phyloP scores from a whole-genome alignment of 2,113 vertebrate genomes.

The Charadrius vociferus region DNA sequence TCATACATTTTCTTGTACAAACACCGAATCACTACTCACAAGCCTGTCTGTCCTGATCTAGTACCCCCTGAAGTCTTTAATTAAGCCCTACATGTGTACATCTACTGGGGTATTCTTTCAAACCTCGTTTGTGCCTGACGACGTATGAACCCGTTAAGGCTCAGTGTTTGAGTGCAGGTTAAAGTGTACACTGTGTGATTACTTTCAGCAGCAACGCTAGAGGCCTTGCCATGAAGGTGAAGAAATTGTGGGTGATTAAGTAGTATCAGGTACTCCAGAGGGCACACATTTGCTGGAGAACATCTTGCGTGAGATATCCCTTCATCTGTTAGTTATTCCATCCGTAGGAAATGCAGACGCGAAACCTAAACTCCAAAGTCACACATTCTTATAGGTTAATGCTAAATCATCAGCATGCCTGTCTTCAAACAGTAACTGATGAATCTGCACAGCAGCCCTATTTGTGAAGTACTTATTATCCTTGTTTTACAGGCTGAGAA shows the following conservation, averaged over 20 bases:
- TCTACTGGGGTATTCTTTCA: neutral
- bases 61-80: neutral
- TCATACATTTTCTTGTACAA: neutral
- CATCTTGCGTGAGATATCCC: fast-evolving
- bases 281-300: neutral
- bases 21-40: neutral
- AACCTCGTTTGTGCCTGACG: fast-evolving
- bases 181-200: neutral
- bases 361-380: neutral
- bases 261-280: neutral
- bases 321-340: neutral
- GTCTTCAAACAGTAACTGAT: neutral
- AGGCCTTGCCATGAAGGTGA: neutral
- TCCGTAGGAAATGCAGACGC: neutral
- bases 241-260: neutral
- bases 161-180: neutral
- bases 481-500: neutral
- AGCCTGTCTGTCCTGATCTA: neutral
- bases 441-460: neutral
- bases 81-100: neutral
- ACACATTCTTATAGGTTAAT: neutral
- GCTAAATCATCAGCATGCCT: neutral
- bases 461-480: neutral
- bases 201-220: neutral
- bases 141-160: neutral